A percentile compares a stretch with the other conserved stretches of the same genome.
Conservation (phyloP, 2,888 invertebrate genomes). For the Scaptomyza cyrtandrae region DNA sequence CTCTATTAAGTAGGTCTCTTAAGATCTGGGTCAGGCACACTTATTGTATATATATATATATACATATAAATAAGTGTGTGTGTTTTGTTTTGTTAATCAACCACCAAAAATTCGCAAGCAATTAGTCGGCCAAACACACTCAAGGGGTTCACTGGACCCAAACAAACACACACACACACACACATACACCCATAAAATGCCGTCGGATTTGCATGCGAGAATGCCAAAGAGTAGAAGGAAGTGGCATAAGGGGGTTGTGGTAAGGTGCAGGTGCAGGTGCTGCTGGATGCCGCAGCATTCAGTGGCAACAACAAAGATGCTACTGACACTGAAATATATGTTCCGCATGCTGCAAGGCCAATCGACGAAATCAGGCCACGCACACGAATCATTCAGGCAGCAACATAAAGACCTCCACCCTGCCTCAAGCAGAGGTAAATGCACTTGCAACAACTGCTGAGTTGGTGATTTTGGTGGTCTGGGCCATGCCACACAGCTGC, state of each 20-base stretch:
- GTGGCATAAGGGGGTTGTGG: not conserved
- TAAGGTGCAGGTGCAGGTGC: conserved; percentile 4
- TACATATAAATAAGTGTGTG: not conserved
- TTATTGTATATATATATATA: not conserved
- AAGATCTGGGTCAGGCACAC: conserved; percentile 40
- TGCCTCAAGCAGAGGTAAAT: conserved; percentile 61
- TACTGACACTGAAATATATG: conserved; percentile 70
- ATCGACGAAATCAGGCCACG: conserved; percentile 77
- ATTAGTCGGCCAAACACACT: conserved; percentile 14
- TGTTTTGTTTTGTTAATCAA: conserved; percentile 19
- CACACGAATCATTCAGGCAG: conserved; percentile 54
- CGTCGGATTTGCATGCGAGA: conserved; percentile 41
- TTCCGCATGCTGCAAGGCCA: conserved; percentile 68
- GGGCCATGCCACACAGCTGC: conserved; percentile 26
- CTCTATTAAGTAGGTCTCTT: conserved; percentile 3
- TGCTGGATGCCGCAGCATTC: conserved; percentile 12
- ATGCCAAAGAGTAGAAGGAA: not conserved
- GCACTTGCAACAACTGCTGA: conserved; percentile 50
- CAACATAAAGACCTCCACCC: conserved; percentile 21
- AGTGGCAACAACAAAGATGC: conserved; percentile 57
- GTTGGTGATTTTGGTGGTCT: not conserved
- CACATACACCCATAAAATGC: conserved; percentile 1
- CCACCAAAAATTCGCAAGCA: conserved; percentile 21
- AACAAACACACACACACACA: conserved; percentile 16
- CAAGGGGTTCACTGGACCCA: conserved; percentile 16